Conservation (phyloP, 2,113 vertebrate species). For the Protobothrops flavoviridis region DNA sequence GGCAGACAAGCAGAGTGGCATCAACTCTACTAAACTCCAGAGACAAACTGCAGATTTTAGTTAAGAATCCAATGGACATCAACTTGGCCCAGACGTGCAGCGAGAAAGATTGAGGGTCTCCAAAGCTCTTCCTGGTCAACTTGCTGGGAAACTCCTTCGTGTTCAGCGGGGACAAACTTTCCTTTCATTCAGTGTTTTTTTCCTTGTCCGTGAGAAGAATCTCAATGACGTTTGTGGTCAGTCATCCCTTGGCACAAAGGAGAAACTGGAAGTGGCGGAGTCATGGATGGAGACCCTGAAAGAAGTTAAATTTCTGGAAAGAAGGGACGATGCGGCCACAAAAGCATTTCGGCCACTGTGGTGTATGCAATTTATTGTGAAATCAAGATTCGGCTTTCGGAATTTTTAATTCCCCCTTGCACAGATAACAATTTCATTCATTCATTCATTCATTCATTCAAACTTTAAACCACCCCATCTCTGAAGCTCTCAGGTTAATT, state of each 20-base stretch:
- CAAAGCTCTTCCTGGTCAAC: background rate
- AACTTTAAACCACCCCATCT: background rate
- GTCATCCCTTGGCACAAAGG: background rate
- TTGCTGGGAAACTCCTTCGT: background rate
- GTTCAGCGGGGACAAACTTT: conserved; percentile 61
- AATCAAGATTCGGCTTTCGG: background rate
- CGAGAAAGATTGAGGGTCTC: background rate
- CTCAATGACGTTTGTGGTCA: conserved; percentile 63
- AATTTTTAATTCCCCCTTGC: background rate
- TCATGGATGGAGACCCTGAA: background rate
- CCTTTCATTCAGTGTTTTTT: conserved; percentile 63
- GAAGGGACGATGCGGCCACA: background rate
- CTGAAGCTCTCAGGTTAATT: background rate
- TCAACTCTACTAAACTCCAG: background rate
- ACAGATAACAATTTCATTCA: background rate
- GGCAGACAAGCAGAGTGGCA: conserved; percentile 46
- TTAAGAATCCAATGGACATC: background rate
- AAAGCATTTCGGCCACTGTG: background rate
- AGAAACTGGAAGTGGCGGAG: background rate
- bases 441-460: background rate
- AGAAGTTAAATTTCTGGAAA: background rate
- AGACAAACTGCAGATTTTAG: background rate
- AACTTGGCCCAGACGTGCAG: conserved; percentile 22
- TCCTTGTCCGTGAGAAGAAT: conserved; percentile 68
- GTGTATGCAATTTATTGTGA: background rate